A percentile compares a stretch with the other conserved stretches of the same genome.
Evolutionary conservation across 1,140 invertebrate genomes (phyloP).

Genomic region (Trichonephila inaurata): DNA sequence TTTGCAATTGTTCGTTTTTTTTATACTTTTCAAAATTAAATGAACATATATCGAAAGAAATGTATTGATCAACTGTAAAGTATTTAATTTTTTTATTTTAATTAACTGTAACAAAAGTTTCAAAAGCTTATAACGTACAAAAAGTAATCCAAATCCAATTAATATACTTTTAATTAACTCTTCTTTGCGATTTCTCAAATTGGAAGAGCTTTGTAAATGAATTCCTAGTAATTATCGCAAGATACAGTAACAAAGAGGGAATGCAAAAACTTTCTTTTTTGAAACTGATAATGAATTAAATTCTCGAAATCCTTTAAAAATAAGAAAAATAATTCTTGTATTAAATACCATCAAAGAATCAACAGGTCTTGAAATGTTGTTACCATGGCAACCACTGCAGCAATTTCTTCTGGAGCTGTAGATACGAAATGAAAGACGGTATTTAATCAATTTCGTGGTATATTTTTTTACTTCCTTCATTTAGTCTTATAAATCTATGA

Average conservation of each 20-base stretch:
- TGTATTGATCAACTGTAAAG: too few species aligned
- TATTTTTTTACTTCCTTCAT: not conserved
- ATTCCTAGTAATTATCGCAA: not conserved
- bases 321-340: conserved; percentile 8
- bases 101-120: too few species aligned
- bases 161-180: too few species aligned
- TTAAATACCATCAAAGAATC: not conserved
- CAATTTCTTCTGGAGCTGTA: not conserved
- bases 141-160: too few species aligned
- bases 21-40: too few species aligned
- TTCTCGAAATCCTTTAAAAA: not conserved
- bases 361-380: conserved; percentile 32
- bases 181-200: not conserved
- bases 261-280: not conserved
- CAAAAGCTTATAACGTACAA: too few species aligned
- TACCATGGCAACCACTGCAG: conserved; percentile 4
- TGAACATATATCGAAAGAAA: too few species aligned
- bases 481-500: not conserved
- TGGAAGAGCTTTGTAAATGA: not conserved
- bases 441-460: not conserved
- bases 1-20: too few species aligned
- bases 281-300: not conserved
- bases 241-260: not conserved
- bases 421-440: not conserved
- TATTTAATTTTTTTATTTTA: too few species aligned